phyloP scores from a whole-genome alignment of 2,888 invertebrate genomes.

The Amphipyra tragopoginis region DNA sequence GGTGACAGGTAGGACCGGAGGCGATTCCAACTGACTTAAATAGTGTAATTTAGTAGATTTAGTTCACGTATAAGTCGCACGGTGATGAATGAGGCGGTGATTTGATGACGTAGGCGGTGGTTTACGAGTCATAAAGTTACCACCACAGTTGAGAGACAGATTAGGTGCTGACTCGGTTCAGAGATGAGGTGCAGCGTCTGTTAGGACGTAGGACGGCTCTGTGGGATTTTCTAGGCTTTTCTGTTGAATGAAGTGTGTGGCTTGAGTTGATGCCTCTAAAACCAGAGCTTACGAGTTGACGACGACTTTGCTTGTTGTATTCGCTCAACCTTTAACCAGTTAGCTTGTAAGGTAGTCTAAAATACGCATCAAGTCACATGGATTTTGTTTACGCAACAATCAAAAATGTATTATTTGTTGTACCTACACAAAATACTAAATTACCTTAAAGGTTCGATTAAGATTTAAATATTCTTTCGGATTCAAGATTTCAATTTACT shows the following conservation, averaged over 20 bases:
- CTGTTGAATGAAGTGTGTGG: neutral
- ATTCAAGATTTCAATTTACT: no score
- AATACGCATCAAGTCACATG: no score
- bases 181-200: neutral
- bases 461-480: no score
- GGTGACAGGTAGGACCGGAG: neutral
- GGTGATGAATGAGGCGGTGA: neutral
- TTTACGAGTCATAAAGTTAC: neutral
- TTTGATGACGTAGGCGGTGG: neutral
- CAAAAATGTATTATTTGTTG: no score
- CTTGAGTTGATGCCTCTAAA: neutral
- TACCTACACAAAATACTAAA: no score
- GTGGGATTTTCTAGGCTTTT: neutral
- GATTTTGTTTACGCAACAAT: no score
- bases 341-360: no score
- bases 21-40: neutral
- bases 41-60: neutral
- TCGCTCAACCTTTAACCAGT: no score
- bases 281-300: neutral
- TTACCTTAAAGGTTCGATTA: no score
- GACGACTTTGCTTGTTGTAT: neutral
- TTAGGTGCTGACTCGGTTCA: neutral
- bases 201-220: neutral
- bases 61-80: neutral
- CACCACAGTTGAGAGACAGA: constrained; percentile 1